Evolutionary conservation across 92 coral and sea anemone species (phyloP), one percentile per base, ranked within the genome.

Genomic region (Paramuricea clavata): DNA sequence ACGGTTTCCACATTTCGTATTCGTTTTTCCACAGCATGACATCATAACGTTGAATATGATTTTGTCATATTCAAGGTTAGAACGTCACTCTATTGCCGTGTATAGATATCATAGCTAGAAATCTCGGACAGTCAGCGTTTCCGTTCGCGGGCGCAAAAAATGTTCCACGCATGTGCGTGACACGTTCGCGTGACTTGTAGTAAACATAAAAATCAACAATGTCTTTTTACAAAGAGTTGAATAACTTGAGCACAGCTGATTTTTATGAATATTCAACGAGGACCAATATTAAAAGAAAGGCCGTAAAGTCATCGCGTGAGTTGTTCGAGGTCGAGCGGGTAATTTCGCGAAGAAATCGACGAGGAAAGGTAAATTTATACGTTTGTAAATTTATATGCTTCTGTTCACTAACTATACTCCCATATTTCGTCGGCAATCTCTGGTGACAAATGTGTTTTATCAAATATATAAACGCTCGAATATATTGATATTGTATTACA

Each of bases 311-410:
- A 21, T 61, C 31, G 3, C 6, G 69, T 21, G 34, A 61, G 3
- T 25, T 61, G 12, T 61, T 61, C 34, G 69, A 61, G 33, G 69
- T 61, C 27, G 76, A 70, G 76, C 44, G 76, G 23, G 76, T 70
- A 26, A 70, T 70, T 70, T 70, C 76, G 33, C 27, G 76, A 12
- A 31, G 76, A 41, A 70, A 5, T 5, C 76, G 17, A n/a, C 76
- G 10, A n/a, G 47, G 50, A 12, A 70, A 70, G 27, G 76, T 70
- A 9, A 70, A 27, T 27, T 9, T 31, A 68, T 13, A 5, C 31
- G 41, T 26, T 12, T 21, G 5, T 16, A 10, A 21, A 25, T 10
- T 27, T 65, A 32, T 27, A 17, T 28, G 10, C 1, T 68, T 5
- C 47, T 17, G 23, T 26, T 4, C 43, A 27, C 12, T 68, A 15